Percentiles rank a stretch among this genome's conserved stretches.
These are phyloP conservation scores for Tethya wilhelma DNA, from an alignment of 37 sponge, comb jelly and placozoan genomes.

Conservation along the genomic window DNA sequence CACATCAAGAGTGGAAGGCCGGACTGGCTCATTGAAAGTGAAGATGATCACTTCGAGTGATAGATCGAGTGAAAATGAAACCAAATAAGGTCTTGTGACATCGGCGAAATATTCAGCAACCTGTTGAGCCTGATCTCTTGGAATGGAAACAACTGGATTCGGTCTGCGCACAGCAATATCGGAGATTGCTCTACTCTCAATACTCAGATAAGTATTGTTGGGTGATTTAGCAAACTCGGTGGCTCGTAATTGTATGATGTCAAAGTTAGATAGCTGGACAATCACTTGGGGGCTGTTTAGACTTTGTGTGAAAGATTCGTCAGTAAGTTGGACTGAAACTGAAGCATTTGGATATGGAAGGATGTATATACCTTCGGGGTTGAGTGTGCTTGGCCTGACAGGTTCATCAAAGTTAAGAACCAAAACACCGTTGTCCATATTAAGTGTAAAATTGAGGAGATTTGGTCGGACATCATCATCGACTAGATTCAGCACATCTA, in stretches of 20 bases:
- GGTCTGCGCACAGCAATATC: slow-evolving; percentile 75
- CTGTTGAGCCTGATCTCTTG: slow-evolving; percentile 41
- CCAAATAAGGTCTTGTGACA: slow-evolving; percentile 61
- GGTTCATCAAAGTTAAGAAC: slow-evolving; percentile 82
- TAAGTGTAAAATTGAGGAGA: slow-evolving; percentile 57
- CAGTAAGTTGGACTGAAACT: slow-evolving; percentile 39
- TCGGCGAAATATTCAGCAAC: slow-evolving; percentile 67
- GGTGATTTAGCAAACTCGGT: slow-evolving; percentile 75
- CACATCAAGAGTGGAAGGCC: slow-evolving; percentile 73
- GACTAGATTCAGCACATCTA: slow-evolving; percentile 46
- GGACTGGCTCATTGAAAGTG: slow-evolving; percentile 81
- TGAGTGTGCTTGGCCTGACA: slow-evolving; percentile 64
- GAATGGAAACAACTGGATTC: slow-evolving; percentile 60
- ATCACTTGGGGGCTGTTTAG: slow-evolving; percentile 25
- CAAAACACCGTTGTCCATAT: slow-evolving; percentile 78
- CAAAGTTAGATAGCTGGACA: slow-evolving; percentile 22
- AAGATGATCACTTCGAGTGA: slow-evolving; percentile 56
- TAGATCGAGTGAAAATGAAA: slow-evolving; percentile 62
- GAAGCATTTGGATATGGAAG: slow-evolving; percentile 55
- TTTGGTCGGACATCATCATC: slow-evolving; percentile 69
- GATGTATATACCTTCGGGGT: slow-evolving; percentile 55
- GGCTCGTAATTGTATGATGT: slow-evolving; percentile 57
- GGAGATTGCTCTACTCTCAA: slow-evolving; percentile 44
- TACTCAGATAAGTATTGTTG: slow-evolving; percentile 68
- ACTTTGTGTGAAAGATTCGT: slow-evolving; percentile 32